Conservation (phyloP, 92 coral and sea anemone genomes). For the Porites divaricata region DNA sequence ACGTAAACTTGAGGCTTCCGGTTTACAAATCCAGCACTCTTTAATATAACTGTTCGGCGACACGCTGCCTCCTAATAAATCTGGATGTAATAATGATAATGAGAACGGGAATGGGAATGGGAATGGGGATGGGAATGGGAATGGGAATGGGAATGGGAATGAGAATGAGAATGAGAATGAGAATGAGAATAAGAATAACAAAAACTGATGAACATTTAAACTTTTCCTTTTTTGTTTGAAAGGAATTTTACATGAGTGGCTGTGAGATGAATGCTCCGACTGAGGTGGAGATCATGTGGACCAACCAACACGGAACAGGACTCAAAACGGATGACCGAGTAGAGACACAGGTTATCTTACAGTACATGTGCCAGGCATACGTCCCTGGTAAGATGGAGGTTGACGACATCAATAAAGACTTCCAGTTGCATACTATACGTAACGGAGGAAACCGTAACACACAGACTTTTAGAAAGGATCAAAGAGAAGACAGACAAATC, state of each 20-base stretch:
- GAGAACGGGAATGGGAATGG: too few relatives aligned
- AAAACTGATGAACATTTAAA: neutral
- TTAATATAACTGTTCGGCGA: too few relatives aligned
- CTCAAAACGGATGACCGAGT: constrained; percentile 50
- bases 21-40: too few relatives aligned
- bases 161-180: too few relatives aligned
- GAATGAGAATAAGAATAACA: too few relatives aligned
- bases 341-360: constrained; percentile 63
- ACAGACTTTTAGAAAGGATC: neutral
- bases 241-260: constrained; percentile 49
- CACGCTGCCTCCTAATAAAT: too few relatives aligned
- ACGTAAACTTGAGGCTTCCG: too few relatives aligned
- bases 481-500: neutral
- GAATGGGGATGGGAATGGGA: too few relatives aligned
- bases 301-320: constrained; percentile 72
- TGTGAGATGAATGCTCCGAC: constrained; percentile 42
- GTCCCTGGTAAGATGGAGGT: constrained; percentile 1
- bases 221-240: too few relatives aligned
- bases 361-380: constrained; percentile 58
- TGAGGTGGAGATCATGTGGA: constrained; percentile 57
- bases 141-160: too few relatives aligned
- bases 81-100: too few relatives aligned
- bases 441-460: constrained; percentile 18
- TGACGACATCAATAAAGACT: constrained; percentile 28
- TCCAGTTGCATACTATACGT: constrained; percentile 29